Evolutionary conservation across 2,888 invertebrate genomes (phyloP), one percentile per base, ranked within the genome.

Genomic region (Allygus modestus): DNA sequence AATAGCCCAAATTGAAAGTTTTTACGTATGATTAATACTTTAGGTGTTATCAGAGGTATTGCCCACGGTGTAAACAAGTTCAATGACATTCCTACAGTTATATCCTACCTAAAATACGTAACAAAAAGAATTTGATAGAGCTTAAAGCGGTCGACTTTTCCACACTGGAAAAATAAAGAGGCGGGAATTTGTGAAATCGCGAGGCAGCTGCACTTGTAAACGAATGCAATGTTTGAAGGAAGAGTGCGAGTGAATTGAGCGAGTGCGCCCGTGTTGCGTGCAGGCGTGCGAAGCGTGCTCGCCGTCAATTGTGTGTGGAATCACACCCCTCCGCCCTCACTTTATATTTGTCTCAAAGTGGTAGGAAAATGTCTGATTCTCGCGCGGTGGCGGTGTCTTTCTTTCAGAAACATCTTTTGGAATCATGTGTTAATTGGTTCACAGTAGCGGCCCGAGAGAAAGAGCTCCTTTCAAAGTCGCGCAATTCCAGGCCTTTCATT

Each of bases 391-490:
- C 7, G 26, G 33, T 17, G 31, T 69, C 69, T 69, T 69, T 69
- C 71, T 69, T 31, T 33, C 33, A 37, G 71, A 20, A 37, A 41
- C 71, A 71, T 71, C 71, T 71, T 71, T 71, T 71, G 20, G 71
- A 41, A 41, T 41, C 71, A 71, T 71, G 71, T 71, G 71, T 71
- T 71, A 71, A 71, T 71, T 71, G 41, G 71, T 41, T 71, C 41
- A 71, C 41, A 71, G 71, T 37, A 17, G 15, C 71, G 71, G 41
- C n/a, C 37, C 15, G 20, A n/a, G 41, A 41, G 37, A 41, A 71
- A 71, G 37, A 23, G 33, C 71, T 7, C 41, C 31, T 71, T 71
- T 71, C 37, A 71, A 71, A 71, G 37, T n/a, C 33, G 37, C 33
- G 69, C 41, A 71, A 71, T 41, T 20, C 41, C 71, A 11, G 69